Percentiles rank a stretch among this genome's conserved stretches.
Evolutionary conservation across 2,113 vertebrate species (phyloP).

Genomic region (Gymnogyps californianus): DNA sequence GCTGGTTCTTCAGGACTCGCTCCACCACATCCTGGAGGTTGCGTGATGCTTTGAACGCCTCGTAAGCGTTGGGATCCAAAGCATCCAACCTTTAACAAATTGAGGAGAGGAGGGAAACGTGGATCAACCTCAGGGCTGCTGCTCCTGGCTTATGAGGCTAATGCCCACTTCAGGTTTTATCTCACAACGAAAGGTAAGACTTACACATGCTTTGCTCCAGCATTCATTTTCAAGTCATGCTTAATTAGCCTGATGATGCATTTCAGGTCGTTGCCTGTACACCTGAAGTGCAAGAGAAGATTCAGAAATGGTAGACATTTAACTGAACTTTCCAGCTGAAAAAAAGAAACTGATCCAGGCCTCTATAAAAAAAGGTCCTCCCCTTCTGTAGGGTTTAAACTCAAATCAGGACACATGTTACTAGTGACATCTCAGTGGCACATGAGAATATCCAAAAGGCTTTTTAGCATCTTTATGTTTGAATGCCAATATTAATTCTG

Average conservation of each 20-base stretch:
- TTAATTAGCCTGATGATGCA: constrained; percentile 94
- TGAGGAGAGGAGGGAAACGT: background rate
- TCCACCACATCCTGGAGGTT: constrained; percentile 94
- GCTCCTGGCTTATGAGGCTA: background rate
- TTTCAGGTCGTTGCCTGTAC: constrained; percentile 94
- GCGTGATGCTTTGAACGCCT: constrained; percentile 95
- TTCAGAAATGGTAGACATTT: background rate
- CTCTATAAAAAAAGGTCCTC: background rate
- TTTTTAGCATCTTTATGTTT: background rate
- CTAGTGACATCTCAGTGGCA: background rate
- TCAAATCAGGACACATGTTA: background rate
- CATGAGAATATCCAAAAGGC: background rate
- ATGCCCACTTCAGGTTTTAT: accelerated
- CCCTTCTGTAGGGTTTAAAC: background rate
- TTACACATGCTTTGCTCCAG: constrained; percentile 97
- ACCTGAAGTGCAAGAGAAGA: constrained; percentile 67
- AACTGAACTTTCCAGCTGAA: background rate
- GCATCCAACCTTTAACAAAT: constrained; percentile 83
- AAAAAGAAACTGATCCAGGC: background rate
- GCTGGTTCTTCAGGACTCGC: constrained; percentile 87
- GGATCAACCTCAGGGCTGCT: background rate
- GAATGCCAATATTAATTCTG: background rate
- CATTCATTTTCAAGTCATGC: constrained; percentile 96
- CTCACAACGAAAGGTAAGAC: constrained; percentile 16
- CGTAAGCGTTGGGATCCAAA: constrained; percentile 93